Conservation (phyloP, 2,797 vertebrate species). For the Platyrinchus mystaceus region DNA sequence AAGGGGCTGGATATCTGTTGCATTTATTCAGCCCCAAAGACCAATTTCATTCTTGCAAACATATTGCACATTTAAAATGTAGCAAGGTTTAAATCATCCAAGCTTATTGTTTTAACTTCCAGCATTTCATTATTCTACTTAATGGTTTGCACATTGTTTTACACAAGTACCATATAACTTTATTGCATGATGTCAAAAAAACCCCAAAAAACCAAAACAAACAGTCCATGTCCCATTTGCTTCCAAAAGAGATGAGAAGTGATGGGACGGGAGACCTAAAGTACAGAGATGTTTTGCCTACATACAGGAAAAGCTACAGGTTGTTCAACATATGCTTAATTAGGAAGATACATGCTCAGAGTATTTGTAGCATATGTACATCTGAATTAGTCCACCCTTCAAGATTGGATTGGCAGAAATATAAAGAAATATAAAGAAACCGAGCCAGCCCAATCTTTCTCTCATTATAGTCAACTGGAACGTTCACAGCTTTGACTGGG, state of each 20-base stretch:
- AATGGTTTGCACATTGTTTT: conserved; percentile 60
- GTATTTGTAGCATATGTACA: neutral
- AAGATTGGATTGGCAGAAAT: neutral
- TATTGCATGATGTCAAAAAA: neutral
- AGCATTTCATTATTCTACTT: conserved; percentile 48
- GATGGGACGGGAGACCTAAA: neutral
- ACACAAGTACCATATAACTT: conserved; percentile 24
- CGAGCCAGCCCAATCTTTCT: neutral
- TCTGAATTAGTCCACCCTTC: neutral
- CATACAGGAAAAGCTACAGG: neutral
- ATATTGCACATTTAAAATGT: conserved; percentile 49
- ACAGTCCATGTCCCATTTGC: neutral
- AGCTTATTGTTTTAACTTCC: conserved; percentile 52
- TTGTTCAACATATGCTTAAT: neutral
- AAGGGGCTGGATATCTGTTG: conserved; percentile 3
- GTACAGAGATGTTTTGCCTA: neutral
- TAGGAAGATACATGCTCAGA: neutral
- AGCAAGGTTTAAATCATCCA: conserved; percentile 51
- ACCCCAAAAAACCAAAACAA: neutral
- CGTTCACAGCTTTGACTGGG: neutral
- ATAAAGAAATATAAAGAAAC: conserved; percentile 11
- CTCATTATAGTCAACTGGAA: neutral
- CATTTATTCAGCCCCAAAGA: conserved; percentile 61
- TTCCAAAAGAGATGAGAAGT: conserved; percentile 1
- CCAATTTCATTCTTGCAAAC: conserved; percentile 57